Conservation (phyloP, 2,113 vertebrate species). For the Ceyx margarethae region DNA sequence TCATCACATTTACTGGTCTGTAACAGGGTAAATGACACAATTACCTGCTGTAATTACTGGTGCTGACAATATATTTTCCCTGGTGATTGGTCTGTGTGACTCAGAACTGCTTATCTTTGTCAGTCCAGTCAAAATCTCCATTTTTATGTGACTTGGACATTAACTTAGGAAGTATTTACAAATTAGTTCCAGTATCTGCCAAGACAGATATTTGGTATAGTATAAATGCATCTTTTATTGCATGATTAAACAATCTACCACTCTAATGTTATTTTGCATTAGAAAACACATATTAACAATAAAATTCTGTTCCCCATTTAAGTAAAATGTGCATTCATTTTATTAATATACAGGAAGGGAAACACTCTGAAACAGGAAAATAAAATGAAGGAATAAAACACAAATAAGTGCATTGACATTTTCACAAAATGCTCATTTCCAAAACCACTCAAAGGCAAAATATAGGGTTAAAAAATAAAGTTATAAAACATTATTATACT, state of each 20-base stretch:
- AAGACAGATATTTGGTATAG: conserved; percentile 17
- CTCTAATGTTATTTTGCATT: not conserved
- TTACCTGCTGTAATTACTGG: conserved; percentile 81
- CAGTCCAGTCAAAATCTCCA: conserved; percentile 51
- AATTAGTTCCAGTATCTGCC: conserved; percentile 42
- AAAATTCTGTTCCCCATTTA: not conserved
- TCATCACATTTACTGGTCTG: conserved; percentile 72
- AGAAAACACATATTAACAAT: not conserved
- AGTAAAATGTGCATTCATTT: not conserved
- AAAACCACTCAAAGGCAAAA: not conserved
- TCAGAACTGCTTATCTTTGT: conserved; percentile 68
- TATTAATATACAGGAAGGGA: not conserved
- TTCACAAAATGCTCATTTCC: not conserved
- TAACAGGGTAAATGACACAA: conserved; percentile 80
- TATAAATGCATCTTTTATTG: conserved; percentile 9
- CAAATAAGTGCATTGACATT: not conserved
- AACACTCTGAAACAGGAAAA: not conserved
- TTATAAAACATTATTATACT: not conserved
- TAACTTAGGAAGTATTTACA: conserved; percentile 54
- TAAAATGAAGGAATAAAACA: not conserved
- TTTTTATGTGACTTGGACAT: conserved; percentile 16
- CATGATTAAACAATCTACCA: not conserved
- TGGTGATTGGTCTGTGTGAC: conserved; percentile 64
- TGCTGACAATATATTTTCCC: conserved; percentile 74
- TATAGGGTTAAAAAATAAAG: not conserved